A percentile compares a stretch with the other conserved stretches of the same genome.
Conservation (phyloP, 1,140 invertebrate genomes). For the Drosophila nigromelanica region DNA sequence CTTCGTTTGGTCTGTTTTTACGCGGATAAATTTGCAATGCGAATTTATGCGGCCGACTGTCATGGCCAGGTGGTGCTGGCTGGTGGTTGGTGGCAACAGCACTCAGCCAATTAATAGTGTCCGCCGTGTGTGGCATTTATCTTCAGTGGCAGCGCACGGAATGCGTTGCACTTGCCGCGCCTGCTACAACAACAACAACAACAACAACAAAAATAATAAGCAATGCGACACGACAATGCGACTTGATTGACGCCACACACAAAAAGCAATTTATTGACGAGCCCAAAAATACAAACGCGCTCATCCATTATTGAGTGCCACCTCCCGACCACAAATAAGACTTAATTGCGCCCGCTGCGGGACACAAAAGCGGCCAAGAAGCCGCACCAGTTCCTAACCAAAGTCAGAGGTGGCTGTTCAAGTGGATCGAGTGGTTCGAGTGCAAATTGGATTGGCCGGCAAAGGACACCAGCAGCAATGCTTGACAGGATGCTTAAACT, state of each 20-base stretch:
- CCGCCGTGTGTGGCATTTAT: constrained; percentile 30
- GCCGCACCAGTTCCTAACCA: constrained; percentile 1
- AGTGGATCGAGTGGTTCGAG: constrained; percentile 41
- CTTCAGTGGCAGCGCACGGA: constrained; percentile 21
- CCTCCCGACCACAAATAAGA: background rate
- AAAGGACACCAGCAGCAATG: constrained; percentile 23
- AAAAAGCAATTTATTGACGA: constrained; percentile 36
- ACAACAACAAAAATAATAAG: background rate
- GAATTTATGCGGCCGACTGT: constrained; percentile 30
- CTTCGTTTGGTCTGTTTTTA: background rate
- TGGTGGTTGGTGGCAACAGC: constrained; percentile 8
- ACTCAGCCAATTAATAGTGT: constrained; percentile 35
- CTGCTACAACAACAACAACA: background rate
- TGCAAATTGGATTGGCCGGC: constrained; percentile 56
- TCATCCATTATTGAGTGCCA: constrained; percentile 31
- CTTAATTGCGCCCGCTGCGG: constrained; percentile 23
- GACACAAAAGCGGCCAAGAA: constrained; percentile 16
- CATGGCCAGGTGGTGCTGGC: background rate
- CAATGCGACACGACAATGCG: constrained; percentile 8
- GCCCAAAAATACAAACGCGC: constrained; percentile 4
- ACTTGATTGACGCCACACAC: constrained; percentile 25
- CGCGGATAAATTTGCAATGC: constrained; percentile 27
- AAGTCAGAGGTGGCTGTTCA: constrained; percentile 42
- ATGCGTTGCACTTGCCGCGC: constrained; percentile 26
- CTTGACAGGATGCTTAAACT: constrained; percentile 57